Base-by-base conservation (phyloP, 2,888 invertebrate genomes). In the Drosophila prolongata region DNA sequence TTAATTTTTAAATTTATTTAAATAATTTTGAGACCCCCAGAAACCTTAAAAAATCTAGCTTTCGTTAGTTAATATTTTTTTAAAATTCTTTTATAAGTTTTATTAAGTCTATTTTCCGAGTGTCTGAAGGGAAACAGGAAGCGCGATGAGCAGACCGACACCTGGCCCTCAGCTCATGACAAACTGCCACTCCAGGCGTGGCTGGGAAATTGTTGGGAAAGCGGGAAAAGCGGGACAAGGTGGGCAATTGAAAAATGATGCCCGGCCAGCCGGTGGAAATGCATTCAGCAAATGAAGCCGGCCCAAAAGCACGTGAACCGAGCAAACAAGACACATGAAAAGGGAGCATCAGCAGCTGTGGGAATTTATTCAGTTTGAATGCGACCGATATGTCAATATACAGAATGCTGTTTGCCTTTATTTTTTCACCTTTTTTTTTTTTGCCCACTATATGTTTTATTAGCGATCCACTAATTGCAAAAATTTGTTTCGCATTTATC, bases 211-310 rank as follows among this genome's bases (percentile, higher is more conserved):
- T 50, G 38, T 9, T 27, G 50, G 50, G 40, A 54, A 50, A 44
- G 6, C 38, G 34, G 13, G n/a, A 14, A 34, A n/a, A 50, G 43
- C 19, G 30, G 27, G n/a, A 9, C n/a, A 53, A n/a, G 50, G 52
- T 35, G 47, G 66, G 66, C 64, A 77, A 77, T 77, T 85, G 85
- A 82, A 82, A 82, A 82, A 82, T 82, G 85, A 79, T 76, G 78
- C 78, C 71, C 61, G 67, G 64, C 76, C 69, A 27, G 44, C 34
- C 78, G 75, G 47, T 57, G 69, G 49, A 79, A 80, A 74, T 81
- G 79, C 85, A 82, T 82, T 82, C 79, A 74, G 69, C 74, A 81
- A 85, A 78, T 81, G 81, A 74, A 66, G 62, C 65, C 65, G 40
- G 27, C 46, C 56, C 43, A 56, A 19, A 52, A 57, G 69, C 82